Evolutionary conservation across 2,113 vertebrate genomes (phyloP), one percentile per base, ranked within the genome.

Genomic region (Willisornis vidua): DNA sequence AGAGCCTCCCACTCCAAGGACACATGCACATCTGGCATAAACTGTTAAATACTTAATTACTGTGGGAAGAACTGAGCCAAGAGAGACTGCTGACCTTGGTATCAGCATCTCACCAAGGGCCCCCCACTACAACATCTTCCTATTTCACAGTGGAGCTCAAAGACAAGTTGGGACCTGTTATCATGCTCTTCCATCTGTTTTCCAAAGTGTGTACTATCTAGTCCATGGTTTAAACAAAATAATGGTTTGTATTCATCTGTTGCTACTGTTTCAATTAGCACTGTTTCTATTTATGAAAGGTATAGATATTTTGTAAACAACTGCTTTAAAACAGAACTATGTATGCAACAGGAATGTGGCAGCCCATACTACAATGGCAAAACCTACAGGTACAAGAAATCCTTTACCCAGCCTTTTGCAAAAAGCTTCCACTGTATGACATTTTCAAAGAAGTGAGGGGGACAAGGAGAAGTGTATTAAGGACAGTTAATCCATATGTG

Each of bases 71-170:
- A 43, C 6, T 8, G 29, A 85, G 23, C 16, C 59, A 51, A 31
- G 28, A 63, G 31, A 74, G 51, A 20, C 5, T 58, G 46, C 26
- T 77, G 31, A 75, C 45, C 19, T 87, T 49, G 7, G 22, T 49
- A 3, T 25, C 45, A 65, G 16, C 23, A 70, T n/a, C 9, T 52
- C 49, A 39, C 11, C 19, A 62, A 74, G 61, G 17, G 37, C 37
- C 4, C 5, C 35, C 41, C 2, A 1, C 43, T 41, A 28, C 0
- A 0, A 14, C 12, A 52, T 54, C 58, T 75, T 61, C 20, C 1
- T 5, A 0, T 75, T 74, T 74, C 43, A 55, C n/a, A 31, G 43
- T 28, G 57, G 22, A 87, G 12, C 19, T 91, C 1, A 0, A 55
- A 58, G 16, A 39, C 9, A 61, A 84, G 18, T 15, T 33, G 29